Evolutionary conservation across 2,113 vertebrate genomes (phyloP), one percentile per base, ranked within the genome.

Genomic region (Rhinichthys klamathensis): DNA sequence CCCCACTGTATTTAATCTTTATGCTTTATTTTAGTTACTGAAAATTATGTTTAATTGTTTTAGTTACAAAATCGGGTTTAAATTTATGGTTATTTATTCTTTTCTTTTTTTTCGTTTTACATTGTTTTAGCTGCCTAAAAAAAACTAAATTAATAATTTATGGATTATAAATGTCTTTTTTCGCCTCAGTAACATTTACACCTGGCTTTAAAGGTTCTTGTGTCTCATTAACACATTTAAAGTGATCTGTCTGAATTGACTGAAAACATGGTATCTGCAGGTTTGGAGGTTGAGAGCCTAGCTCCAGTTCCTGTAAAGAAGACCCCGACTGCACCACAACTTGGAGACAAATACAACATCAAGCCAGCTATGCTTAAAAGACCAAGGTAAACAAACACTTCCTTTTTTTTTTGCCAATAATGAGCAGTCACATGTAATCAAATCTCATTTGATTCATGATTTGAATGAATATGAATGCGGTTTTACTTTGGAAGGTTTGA

Each of bases 321-420:
- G 87, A 72, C 86, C 0, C 92, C 94, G 0, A 49, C 82, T 7
- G 89, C 96, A 0, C 95, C 95, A 0, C 92, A 95, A 8, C 92
- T 96, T 1, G 94, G 96, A 0, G 97, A 97, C 92, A 99, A 99
- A 84, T 99, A 98, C 92, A 98, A 95, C 88, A 95, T 99, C 73
- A 98, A 97, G 79, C 97, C 97, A 1, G 95, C 97, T 3, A 94
- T 97, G 0, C 94, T 98, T 1, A 99, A 98, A 91, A 95, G 97
- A 38, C 96, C 95, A 15, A 96, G 95, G 97, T 98, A 92, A 85
- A 7, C 27, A 2, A 77, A 60, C 6, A 27, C 82, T 85, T 30
- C 2, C 3, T n/a, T 27, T 54, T 21, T n/a, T 51, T 30, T 2
- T 69, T 13, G 23, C 35, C 12, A 46, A 7, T 73, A 44, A 44